Evolutionary conservation across 2,888 invertebrate genomes (phyloP), one percentile per base, ranked within the genome.

Genomic region (Nipponacmea schrenckii): DNA sequence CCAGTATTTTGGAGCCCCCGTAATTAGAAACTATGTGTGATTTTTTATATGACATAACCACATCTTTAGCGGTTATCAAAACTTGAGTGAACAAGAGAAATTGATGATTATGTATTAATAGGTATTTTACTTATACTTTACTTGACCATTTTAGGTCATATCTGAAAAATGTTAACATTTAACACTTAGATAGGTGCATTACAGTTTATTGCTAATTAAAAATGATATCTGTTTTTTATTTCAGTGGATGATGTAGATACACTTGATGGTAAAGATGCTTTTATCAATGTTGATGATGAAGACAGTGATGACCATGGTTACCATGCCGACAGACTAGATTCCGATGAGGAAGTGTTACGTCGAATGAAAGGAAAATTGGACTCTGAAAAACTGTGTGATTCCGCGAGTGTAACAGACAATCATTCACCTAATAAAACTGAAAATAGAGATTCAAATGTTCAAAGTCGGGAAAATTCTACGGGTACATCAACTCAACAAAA

Each of bases 251-350:
- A 31, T 17, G 66, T 66, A 7, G 67, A 67, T 48, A 63, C 62
- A 62, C 62, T 65, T 3, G 74, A 70, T 26, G 62, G 66, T 17
- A 72, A 72, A 44, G 74, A 74, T 50, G 67, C 72, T 15, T 70
- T 74, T 65, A 74, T 74, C 65, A 74, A 74, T 66, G 74, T 74
- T 45, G 74, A 74, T 17, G 70, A 70, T 56, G 74, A 74, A 62
- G 74, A 74, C 62, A 72, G 72, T 24, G 56, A 56, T 17, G 64
- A 67, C 66, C 69, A 70, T 63, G 70, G 74, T 62, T 72, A 72
- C 56, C 46, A 62, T 17, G 56, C 20, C 45, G 64, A 69, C n/a
- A 44, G 63, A 31, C 50, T 69, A 50, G 46, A 46, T 12, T 45
- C 46, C n/a, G 48, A 62, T n/a, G 48, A 26, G 24, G 50, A 44